phyloP scores from a whole-genome alignment of 2,888 invertebrate species.

The Camponotus fellah region DNA sequence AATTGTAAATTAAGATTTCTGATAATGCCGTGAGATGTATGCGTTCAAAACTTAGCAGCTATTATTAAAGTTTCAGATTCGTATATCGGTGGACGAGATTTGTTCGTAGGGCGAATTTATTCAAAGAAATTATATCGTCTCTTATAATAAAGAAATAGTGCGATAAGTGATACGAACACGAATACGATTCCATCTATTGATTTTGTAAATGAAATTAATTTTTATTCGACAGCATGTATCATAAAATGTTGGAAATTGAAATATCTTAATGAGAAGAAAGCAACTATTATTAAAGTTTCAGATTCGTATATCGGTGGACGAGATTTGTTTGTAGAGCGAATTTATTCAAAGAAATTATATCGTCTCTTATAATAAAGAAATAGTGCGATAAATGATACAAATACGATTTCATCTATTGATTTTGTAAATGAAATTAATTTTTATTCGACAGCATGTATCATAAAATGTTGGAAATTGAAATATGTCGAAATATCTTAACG shows the following conservation, averaged over 20 bases:
- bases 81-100: conserved; percentile 28
- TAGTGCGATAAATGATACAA: neutral
- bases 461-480: neutral
- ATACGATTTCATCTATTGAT: neutral
- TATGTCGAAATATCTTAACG: neutral
- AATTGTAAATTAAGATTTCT: conserved; percentile 82
- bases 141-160: neutral
- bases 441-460: neutral
- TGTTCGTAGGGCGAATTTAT: conserved; percentile 27
- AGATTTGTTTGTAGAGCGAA: conserved; percentile 33
- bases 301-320: conserved; percentile 28
- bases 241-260: neutral
- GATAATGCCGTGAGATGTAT: conserved; percentile 64
- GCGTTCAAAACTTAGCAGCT: conserved; percentile 45
- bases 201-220: neutral
- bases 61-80: conserved; percentile 54
- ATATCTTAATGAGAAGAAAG: too few relatives aligned
- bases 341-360: conserved; percentile 32
- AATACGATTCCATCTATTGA: neutral
- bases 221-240: neutral
- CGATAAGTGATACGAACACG: neutral
- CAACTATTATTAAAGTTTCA: conserved; percentile 52
- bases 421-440: neutral
- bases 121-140: conserved; percentile 17
- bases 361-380: neutral